A percentile compares a stretch with the other conserved stretches of the same genome.
These are phyloP conservation scores for Andricus quercusramuli DNA, from an alignment of 2,888 invertebrate species.

Conservation along the genomic window DNA sequence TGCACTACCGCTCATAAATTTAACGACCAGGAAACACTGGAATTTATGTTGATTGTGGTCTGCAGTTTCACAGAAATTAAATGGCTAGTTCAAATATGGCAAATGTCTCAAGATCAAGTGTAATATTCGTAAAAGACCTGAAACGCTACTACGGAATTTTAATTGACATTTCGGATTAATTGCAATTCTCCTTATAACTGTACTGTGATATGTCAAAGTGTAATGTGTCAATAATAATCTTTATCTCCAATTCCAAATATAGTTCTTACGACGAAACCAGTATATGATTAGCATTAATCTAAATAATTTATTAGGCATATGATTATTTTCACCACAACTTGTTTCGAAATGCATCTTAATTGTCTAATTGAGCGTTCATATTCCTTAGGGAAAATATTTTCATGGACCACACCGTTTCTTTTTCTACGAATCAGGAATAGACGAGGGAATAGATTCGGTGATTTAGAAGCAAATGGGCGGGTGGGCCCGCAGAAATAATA, in stretches of 20 bases:
- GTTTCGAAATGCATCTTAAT: constrained; percentile 1
- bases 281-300: neutral
- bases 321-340: neutral
- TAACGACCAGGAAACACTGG: constrained; percentile 10
- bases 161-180: neutral
- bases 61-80: neutral
- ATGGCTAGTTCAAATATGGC: neutral
- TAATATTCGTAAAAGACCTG: neutral
- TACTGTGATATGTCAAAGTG: neutral
- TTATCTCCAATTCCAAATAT: neutral
- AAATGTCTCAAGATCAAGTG: neutral
- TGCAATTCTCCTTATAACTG: neutral
- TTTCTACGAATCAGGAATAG: neutral
- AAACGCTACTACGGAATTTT: neutral
- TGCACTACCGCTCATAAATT: constrained; percentile 16
- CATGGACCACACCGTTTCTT: neutral
- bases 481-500: constrained; percentile 28
- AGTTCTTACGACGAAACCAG: neutral
- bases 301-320: neutral
- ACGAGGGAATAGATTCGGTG: constrained; percentile 10
- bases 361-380: neutral
- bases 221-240: constrained; percentile 1
- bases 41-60: constrained; percentile 15
- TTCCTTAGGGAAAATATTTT: neutral
- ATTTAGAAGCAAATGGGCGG: constrained; percentile 25